These are phyloP conservation scores for Threskiornis aethiopicus DNA, from an alignment of 2,797 vertebrate genomes.

Conservation along the genomic window DNA sequence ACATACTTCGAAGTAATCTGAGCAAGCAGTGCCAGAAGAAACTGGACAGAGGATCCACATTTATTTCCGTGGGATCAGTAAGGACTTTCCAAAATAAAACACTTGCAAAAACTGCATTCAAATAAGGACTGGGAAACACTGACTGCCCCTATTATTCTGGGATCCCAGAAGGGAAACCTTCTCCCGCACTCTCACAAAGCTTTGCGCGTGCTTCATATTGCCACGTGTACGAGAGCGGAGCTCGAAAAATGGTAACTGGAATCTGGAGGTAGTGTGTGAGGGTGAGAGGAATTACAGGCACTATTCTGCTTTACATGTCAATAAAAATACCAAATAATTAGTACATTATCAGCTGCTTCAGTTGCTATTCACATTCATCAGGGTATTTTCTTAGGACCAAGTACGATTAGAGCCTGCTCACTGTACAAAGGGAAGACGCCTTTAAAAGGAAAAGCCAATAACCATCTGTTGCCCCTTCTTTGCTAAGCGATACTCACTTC, in stretches of 20 bases:
- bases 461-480: neutral
- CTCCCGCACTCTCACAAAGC: neutral
- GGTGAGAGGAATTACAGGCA: neutral
- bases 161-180: neutral
- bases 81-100: neutral
- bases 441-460: neutral
- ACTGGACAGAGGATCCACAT: fast-evolving
- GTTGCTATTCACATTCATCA: neutral
- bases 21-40: neutral
- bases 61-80: neutral
- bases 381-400: neutral
- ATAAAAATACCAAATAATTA: neutral
- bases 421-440: neutral
- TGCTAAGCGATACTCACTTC: no score
- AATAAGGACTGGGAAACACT: neutral
- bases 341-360: neutral
- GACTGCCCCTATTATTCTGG: neutral
- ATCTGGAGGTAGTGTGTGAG: neutral
- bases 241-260: neutral
- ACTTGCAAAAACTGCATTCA: neutral
- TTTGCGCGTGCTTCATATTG: neutral
- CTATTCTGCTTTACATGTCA: neutral
- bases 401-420: neutral
- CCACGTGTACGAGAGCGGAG: neutral
- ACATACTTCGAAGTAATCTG: neutral